phyloP scores from a whole-genome alignment of 2,797 vertebrate genomes.

The Todus mexicanus region DNA sequence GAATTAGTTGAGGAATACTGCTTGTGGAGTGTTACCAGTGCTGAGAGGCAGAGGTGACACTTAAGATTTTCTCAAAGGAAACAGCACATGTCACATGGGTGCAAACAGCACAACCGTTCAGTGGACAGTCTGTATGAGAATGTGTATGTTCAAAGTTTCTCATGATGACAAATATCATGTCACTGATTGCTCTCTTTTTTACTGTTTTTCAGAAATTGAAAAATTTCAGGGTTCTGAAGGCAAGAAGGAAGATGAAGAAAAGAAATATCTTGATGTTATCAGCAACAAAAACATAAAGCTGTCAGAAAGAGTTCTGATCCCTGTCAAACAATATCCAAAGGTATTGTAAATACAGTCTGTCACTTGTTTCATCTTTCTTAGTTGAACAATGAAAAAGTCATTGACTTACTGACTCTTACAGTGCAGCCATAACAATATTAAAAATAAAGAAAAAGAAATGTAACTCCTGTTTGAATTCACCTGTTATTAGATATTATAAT shows the following conservation, averaged over 20 bases:
- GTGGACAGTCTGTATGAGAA: background rate
- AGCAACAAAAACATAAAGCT: conserved; percentile 99
- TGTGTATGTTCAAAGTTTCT: background rate
- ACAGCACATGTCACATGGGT: rapidly evolving
- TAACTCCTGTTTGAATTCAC: background rate
- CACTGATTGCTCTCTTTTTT: background rate
- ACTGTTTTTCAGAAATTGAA: conserved; percentile 88
- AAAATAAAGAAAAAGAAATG: background rate
- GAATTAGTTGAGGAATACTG: background rate
- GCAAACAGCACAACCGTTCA: background rate
- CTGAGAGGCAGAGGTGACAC: background rate
- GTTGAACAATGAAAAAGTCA: background rate
- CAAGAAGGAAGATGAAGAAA: conserved; percentile 92
- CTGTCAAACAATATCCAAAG: conserved; percentile 98
- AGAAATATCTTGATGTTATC: conserved; percentile 98
- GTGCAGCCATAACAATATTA: background rate
- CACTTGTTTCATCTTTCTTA: background rate
- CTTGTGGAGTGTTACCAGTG: background rate
- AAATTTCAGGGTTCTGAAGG: conserved; percentile 91
- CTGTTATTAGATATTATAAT: background rate
- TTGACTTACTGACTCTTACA: background rate
- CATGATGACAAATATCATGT: background rate
- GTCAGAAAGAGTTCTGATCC: conserved; percentile 95
- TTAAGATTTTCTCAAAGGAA: background rate
- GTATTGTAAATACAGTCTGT: conserved; percentile 74